Conservation (phyloP, 64 coral and sea anemone species). For the Platygyra sinensis region DNA sequence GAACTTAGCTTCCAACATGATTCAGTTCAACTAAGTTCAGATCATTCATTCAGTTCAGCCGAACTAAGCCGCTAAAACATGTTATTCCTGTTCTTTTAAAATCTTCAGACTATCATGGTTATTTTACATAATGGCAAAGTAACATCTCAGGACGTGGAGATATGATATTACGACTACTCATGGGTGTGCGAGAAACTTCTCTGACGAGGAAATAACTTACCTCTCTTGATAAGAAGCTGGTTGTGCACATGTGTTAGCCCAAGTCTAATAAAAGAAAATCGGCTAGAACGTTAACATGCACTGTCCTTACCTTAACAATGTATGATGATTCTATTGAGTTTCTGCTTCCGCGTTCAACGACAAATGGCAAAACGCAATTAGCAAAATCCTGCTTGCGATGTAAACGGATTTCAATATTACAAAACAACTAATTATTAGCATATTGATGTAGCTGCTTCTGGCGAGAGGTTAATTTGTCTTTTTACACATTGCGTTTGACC, state of each 20-base stretch:
- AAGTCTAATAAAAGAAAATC: not conserved
- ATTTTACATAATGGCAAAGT: not conserved
- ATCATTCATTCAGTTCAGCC: too few species aligned
- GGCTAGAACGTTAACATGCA: not conserved
- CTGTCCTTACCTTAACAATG: not conserved
- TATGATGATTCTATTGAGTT: too few species aligned
- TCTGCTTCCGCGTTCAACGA: not conserved
- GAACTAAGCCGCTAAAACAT: not conserved
- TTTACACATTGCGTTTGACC: not conserved
- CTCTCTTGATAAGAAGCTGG: not conserved
- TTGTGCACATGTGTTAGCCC: not conserved
- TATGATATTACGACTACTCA: not conserved
- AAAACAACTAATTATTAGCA: slow-evolving; percentile 16
- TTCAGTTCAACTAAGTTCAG: not conserved
- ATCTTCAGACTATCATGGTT: not conserved
- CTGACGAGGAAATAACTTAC: not conserved
- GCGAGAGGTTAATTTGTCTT: slow-evolving; percentile 7
- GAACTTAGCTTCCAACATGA: not conserved
- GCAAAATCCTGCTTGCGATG: not conserved
- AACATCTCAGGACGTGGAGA: not conserved
- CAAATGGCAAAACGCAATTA: not conserved
- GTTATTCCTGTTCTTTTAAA: not conserved
- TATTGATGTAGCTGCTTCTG: not conserved
- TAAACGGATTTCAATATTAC: not conserved
- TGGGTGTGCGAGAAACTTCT: not conserved